Evolutionary conservation across 2,797 vertebrate genomes (phyloP), one percentile per base, ranked within the genome.

Genomic region (Schizopygopsis malacanthus): DNA sequence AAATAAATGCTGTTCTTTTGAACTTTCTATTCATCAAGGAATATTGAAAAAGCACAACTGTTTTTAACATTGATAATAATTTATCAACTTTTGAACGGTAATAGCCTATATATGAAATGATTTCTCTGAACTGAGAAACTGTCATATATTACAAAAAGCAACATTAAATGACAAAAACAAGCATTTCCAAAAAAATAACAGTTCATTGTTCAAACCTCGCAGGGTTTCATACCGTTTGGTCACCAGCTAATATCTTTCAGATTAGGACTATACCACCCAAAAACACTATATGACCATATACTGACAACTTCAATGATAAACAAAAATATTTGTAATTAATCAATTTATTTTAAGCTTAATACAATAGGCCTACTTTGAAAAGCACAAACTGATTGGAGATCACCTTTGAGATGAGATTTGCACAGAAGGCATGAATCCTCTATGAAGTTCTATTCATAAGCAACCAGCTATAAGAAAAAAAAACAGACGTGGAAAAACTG

Each of bases 401-500:
- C 28, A 39, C 39, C 61, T 82, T 71, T 22, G 12, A 39, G 25
- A 67, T 47, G 28, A 4, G 43, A 39, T 20, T 20, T 45, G 41
- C 50, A 70, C 45, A 82, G 28, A 63, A 43, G n/a, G 20, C 25
- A 45, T 33, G n/a, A 50, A 52, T 79, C 92, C 89, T 90, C 86
- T 84, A 86, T 71, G 85, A 56, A 86, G 91, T 88, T 90, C 90
- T 85, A 69, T 84, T 87, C 73, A 91, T 89, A 92, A 90, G 90
- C 78, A 91, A 84, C 45, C 83, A 90, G 90, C 91, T 90, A 91
- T 92, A 85, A 56, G 86, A 85, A 90, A 91, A 91, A 91, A 92
- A 89, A 91, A 90, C 20, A 56, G 25, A 20, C 18, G 61, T 47
- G 78, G 47, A 86, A 93, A 94, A 95, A 95, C 94, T 92, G 92